Evolutionary conservation across 2,113 vertebrate species (phyloP), one percentile per base, ranked within the genome.

Genomic region (Sus scrofa): DNA sequence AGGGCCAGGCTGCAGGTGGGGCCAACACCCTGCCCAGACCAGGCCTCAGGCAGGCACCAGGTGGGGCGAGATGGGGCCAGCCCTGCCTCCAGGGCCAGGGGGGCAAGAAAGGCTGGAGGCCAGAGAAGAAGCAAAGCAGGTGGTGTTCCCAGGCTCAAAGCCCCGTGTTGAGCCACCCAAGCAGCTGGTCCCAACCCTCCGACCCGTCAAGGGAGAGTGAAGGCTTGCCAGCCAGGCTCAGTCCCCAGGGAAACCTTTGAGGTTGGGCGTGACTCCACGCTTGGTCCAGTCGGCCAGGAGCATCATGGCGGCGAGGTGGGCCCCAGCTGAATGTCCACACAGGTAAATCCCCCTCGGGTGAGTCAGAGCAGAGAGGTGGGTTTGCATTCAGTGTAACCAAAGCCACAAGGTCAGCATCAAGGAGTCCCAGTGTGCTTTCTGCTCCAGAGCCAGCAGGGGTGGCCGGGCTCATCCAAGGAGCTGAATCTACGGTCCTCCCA

Each of bases 251-350:
- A 86, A 96, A 99, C 99, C 99, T 99, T 98, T 99, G 92, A 99
- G 98, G 91, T 99, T 98, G 27, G 99, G 99, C 0, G 77, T 95
- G 62, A 98, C 92, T 30, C 92, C 97, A 0, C 98, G 99, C 94
- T 99, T 96, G 0, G 98, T 98, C 99, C 99, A 99, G 96, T 99
- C 98, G 0, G 99, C 99, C 92, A 99, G 99, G 74, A 99, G 98
- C 65, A 99, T 98, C 99, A 99, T 99, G 37, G 99, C 99, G 0
- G 98, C 99, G 95, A 99, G 98, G 65, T 99, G 99, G 82, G 99
- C 99, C 2, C 99, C 99, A 0, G 99, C 99, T 0, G 99, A 99
- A 97, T 99, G 99, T 73, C 99, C 99, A 6, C 99, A 99, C 95
- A 99, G 96, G 96, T 99, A 99, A 87, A 99, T 71, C 1, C 99